These are phyloP conservation scores for Ecliptopera silaceata DNA, from an alignment of 2,888 invertebrate genomes.

Conservation along the genomic window DNA sequence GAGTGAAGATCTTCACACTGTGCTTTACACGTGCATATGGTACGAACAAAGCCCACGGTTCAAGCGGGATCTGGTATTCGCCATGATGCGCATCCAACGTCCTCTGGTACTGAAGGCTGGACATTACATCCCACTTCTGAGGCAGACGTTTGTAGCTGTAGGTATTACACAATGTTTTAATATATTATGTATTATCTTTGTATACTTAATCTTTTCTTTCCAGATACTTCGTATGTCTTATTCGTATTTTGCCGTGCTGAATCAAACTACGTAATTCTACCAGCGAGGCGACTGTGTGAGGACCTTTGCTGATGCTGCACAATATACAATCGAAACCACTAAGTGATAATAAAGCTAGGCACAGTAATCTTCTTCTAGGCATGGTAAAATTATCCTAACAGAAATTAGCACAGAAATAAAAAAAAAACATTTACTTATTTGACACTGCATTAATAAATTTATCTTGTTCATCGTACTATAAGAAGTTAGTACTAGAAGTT, in stretches of 20 bases:
- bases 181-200: not conserved
- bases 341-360: no score
- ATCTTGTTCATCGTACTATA: no score
- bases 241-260: constrained; percentile 70
- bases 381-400: no score
- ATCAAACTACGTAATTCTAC: constrained; percentile 43
- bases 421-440: no score
- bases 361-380: no score
- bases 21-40: constrained; percentile 80
- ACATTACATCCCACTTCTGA: constrained; percentile 34
- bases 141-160: constrained; percentile 79
- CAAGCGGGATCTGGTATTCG: constrained; percentile 67
- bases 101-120: constrained; percentile 49
- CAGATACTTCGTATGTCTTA: constrained; percentile 73
- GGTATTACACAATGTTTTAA: constrained; percentile 24
- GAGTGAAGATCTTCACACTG: constrained; percentile 71
- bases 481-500: no score
- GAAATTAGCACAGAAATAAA: no score
- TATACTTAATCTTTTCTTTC: constrained; percentile 34
- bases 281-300: no score
- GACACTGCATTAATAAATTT: no score
- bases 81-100: constrained; percentile 72
- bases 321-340: no score
- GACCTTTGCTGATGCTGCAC: not conserved
- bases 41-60: constrained; percentile 74